These are phyloP conservation scores for Sycobia sp. DNA, from an alignment of 1,140 invertebrate genomes.

Conservation along the genomic window DNA sequence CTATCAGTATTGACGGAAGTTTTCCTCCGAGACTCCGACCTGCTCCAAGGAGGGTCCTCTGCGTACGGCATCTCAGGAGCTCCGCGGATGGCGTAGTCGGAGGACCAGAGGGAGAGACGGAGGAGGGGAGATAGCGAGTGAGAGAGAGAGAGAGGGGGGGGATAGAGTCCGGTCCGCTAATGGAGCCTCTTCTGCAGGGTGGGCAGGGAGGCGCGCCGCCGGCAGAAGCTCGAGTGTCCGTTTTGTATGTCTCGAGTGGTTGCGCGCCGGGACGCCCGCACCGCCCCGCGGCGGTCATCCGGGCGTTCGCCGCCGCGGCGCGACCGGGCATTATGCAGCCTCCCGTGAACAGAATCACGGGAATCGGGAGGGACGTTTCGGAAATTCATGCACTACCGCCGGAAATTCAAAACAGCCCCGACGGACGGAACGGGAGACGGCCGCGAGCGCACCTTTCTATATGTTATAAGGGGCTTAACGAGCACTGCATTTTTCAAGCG, in stretches of 20 bases:
- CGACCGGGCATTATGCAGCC: slow-evolving; percentile 9
- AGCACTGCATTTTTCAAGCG: no score
- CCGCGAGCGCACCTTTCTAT: no score
- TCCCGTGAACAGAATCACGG: slow-evolving; percentile 19
- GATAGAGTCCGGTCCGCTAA: slow-evolving; percentile 20
- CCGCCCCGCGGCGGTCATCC: background rate
- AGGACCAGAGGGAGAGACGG: no score
- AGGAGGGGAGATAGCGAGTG: no score
- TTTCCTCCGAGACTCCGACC: slow-evolving; percentile 6
- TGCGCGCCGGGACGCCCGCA: background rate
- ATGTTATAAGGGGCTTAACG: slow-evolving; percentile 10
- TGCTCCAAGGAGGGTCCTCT: no score
- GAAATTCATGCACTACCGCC: slow-evolving; percentile 5
- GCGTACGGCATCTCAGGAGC: no score
- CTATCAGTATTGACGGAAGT: slow-evolving; percentile 7
- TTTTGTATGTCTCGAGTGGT: slow-evolving; percentile 11
- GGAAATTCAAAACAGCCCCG: slow-evolving; percentile 17
- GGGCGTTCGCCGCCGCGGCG: no score
- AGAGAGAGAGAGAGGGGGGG: no score
- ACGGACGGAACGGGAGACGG: no score
- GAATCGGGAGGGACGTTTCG: slow-evolving; percentile 14
- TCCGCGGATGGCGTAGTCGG: no score
- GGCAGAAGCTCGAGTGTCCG: slow-evolving; percentile 14
- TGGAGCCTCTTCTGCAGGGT: slow-evolving; percentile 11
- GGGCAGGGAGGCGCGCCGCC: background rate